phyloP scores from a whole-genome alignment of 1,140 invertebrate genomes.

The Eriosoma lanigerum region DNA sequence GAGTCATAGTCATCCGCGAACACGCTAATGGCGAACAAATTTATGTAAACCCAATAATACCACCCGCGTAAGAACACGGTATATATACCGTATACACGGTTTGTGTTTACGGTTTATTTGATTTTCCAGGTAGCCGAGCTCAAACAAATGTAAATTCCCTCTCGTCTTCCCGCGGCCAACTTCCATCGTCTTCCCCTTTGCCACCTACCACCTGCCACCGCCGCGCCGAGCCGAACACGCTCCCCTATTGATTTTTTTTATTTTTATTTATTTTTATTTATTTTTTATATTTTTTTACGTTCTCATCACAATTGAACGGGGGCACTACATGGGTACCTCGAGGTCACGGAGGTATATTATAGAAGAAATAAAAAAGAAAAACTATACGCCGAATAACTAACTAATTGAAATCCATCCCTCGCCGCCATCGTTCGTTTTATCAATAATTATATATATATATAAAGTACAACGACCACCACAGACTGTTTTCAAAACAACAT shows the following conservation, averaged over 20 bases:
- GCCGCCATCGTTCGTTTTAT: background rate
- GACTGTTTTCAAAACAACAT: background rate
- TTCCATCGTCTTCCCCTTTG: background rate
- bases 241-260: conserved; percentile 46
- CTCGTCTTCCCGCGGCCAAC: background rate
- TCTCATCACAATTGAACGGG: conserved; percentile 39
- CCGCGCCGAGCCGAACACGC: conserved; percentile 17
- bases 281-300: conserved; percentile 42
- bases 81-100: background rate
- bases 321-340: conserved; percentile 10
- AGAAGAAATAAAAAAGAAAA: background rate
- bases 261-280: background rate
- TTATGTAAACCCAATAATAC: conserved; percentile 47
- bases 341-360: conserved; percentile 10
- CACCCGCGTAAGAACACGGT: conserved; percentile 9
- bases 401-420: conserved; percentile 29
- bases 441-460: background rate
- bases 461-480: background rate
- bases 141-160: conserved; percentile 49
- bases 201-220: background rate
- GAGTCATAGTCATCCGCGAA: conserved; percentile 1
- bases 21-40: conserved; percentile 33
- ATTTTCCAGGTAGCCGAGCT: conserved; percentile 44
- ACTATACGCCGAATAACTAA: conserved; percentile 21
- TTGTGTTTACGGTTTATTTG: conserved; percentile 44